Evolutionary conservation across 2,113 vertebrate species (phyloP).

Genomic region (Uria aalge): DNA sequence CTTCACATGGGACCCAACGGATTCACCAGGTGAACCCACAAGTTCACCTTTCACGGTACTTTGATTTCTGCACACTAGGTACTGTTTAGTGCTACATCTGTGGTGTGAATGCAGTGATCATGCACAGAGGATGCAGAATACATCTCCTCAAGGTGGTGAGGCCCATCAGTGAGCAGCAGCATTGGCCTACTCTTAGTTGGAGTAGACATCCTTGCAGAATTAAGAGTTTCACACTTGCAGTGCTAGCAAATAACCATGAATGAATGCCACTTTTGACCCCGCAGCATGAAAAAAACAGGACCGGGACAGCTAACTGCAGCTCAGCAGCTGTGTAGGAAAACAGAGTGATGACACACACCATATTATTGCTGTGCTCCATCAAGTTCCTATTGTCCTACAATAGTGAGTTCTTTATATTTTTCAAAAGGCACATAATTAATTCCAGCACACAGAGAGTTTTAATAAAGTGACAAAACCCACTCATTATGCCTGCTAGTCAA

Average conservation of each 20-base stretch:
- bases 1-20: neutral
- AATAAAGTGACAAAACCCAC: conserved; percentile 2
- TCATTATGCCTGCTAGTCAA: neutral
- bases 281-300: neutral
- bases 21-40: neutral
- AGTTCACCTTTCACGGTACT: neutral
- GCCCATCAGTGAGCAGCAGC: neutral
- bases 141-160: neutral
- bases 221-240: accelerated
- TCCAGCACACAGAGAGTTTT: neutral
- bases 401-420: neutral
- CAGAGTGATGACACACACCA: neutral
- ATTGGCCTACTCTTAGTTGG: neutral
- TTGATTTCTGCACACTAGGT: neutral
- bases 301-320: neutral
- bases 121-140: neutral
- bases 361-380: neutral
- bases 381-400: neutral
- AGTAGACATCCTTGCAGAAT: neutral
- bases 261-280: neutral
- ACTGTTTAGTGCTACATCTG: neutral
- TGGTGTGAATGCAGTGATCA: neutral
- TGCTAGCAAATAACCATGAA: neutral
- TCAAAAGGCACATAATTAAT: conserved; percentile 15
- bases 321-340: neutral